Evolutionary conservation across 2,113 vertebrate species (phyloP).

Genomic region (Stegostoma tigrinum): DNA sequence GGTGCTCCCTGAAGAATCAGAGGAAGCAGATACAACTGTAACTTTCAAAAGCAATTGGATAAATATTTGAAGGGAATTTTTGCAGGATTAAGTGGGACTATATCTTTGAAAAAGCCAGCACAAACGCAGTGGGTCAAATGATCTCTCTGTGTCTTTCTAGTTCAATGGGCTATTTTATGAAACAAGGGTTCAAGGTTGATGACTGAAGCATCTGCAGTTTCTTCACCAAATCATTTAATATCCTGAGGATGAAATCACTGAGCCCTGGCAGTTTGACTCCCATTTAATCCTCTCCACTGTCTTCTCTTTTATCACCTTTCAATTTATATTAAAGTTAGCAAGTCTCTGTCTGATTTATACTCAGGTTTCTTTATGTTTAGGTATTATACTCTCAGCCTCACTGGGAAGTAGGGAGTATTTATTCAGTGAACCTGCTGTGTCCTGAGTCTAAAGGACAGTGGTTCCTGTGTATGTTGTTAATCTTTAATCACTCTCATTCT

Average conservation of each 20-base stretch:
- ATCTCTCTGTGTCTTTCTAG: no score
- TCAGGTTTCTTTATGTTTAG: background rate
- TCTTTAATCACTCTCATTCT: background rate
- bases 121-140: no score
- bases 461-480: background rate
- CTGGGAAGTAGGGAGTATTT: background rate
- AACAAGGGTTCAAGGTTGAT: background rate
- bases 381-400: background rate
- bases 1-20: background rate
- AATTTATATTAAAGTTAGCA: background rate
- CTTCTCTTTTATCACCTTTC: background rate
- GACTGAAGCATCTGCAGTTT: background rate
- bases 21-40: background rate
- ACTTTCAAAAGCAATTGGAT: background rate
- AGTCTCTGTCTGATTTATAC: background rate
- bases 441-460: background rate
- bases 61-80: background rate
- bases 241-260: background rate
- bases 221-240: background rate
- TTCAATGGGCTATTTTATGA: no score
- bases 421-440: background rate
- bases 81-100: background rate
- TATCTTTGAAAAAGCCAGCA: background rate
- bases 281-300: background rate
- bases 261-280: background rate